These are phyloP conservation scores for Caerostris darwini DNA, from an alignment of 1,140 invertebrate species.

Conservation along the genomic window DNA sequence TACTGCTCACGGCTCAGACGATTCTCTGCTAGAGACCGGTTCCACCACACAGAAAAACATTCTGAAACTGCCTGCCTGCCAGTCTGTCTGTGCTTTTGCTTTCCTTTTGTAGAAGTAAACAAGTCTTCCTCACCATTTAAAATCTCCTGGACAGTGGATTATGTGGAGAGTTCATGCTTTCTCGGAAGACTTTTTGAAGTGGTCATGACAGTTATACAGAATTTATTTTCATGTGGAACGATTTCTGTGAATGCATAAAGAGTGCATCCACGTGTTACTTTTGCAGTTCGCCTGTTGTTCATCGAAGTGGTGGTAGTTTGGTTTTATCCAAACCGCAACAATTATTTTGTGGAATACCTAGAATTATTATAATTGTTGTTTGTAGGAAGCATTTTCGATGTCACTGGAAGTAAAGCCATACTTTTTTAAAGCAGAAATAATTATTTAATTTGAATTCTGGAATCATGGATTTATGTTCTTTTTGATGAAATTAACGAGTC, in stretches of 20 bases:
- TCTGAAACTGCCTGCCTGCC: background rate
- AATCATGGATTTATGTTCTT: too few species aligned
- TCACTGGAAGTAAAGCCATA: too few species aligned
- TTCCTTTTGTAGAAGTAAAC: background rate
- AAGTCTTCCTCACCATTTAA: background rate
- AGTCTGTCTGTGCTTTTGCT: background rate
- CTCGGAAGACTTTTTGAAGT: background rate
- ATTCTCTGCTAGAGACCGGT: background rate
- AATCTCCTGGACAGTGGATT: background rate
- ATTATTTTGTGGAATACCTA: background rate
- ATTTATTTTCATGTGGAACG: background rate
- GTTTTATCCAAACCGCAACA: background rate
- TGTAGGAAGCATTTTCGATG: too few species aligned
- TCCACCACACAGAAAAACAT: constrained; percentile 20
- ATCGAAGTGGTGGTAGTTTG: background rate
- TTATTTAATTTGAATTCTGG: too few species aligned
- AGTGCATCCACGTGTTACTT: background rate
- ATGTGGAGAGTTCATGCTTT: constrained; percentile 12
- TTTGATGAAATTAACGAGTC: too few species aligned
- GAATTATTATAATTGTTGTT: background rate
- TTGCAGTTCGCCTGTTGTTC: too few species aligned
- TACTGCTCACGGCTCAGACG: constrained; percentile 23
- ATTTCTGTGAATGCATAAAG: background rate
- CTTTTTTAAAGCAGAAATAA: too few species aligned
- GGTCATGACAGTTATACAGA: background rate